Evolutionary conservation across 2,888 invertebrate species (phyloP), one percentile per base, ranked within the genome.

Genomic region (Diarsia brunnea): DNA sequence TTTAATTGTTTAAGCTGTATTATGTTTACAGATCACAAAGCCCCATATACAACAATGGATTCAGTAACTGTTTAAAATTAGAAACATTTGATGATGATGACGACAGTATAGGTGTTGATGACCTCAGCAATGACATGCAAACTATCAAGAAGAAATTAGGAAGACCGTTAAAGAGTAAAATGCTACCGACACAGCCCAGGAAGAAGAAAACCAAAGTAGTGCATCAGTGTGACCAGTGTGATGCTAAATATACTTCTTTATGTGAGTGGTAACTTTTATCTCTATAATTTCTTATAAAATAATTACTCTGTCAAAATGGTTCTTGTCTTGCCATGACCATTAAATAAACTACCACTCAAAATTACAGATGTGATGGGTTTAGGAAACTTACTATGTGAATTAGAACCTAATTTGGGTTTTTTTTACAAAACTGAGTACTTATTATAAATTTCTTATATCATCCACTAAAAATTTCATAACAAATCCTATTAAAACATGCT

Each of bases 201-300:
- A 91, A 88, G 77, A 88, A 87, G 84, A 87, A 87, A 24, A 67
- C 80, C 7, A 92, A 95, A 89, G 91, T 90, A 4, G 87, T 94
- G 84, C 93, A 95, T 82, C 92, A 92, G 61, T 96, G 96, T 84
- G 95, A 95, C 73, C 94, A 95, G 85, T 96, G 96, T 67, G 92
- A 92, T 71, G 94, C 95, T 61, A 94, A 94, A 87, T 96, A 95
- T 84, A 92, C 94, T 0, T 94, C 95, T 24, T 68, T 93, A 68
- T 90, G 96, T 95, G 75, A 91, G 92, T 89, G 21, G 31, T 64
- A 27, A 61, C 27, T 45, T 38, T 45, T 60, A n/a, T 66, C 2
- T 31, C 1, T 8, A 21, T 64, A 14, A 12, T 53, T 64, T 55
- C 27, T 27, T 21, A 27, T 43, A 53, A 19, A 43, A 61, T 19